Evolutionary conservation across 2,888 invertebrate species (phyloP).

Genomic region (Yponomeuta plumbellus): DNA sequence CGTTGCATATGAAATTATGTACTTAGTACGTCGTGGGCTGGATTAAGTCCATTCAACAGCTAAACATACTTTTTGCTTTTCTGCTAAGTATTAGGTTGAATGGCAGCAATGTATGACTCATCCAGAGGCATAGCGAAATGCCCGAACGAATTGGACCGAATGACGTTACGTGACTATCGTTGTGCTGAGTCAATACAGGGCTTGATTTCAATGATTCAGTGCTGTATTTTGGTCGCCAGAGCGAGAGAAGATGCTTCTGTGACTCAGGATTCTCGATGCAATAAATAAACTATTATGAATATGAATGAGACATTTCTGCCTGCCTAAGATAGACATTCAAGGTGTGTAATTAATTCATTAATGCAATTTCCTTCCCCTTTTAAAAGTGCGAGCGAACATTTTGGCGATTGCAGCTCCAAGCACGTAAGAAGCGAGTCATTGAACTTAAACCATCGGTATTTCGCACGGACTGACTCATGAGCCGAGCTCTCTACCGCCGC

Average conservation of each 20-base stretch:
- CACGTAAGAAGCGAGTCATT: slow-evolving; percentile 51
- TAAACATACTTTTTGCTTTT: neutral
- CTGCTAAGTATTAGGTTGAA: neutral
- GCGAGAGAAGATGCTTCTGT: neutral
- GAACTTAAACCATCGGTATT: slow-evolving; percentile 47
- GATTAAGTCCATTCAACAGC: slow-evolving; percentile 13
- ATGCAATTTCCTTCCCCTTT: neutral
- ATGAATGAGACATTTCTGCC: neutral
- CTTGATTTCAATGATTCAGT: slow-evolving; percentile 43
- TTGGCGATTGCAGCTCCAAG: slow-evolving; percentile 42
- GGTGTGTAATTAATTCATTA: slow-evolving; percentile 17
- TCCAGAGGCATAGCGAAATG: slow-evolving; percentile 35
- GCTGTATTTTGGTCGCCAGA: slow-evolving; percentile 15
- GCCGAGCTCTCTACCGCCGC: slow-evolving; percentile 16
- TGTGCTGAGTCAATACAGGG: slow-evolving; percentile 43
- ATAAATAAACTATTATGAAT: too few relatives aligned
- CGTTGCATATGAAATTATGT: slow-evolving; percentile 53
- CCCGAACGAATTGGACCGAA: slow-evolving; percentile 38
- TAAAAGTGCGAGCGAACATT: slow-evolving; percentile 39
- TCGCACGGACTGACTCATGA: slow-evolving; percentile 8
- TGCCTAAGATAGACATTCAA: neutral
- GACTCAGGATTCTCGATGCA: neutral
- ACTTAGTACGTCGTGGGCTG: slow-evolving; percentile 40
- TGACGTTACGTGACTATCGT: slow-evolving; percentile 59
- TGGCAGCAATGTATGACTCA: slow-evolving; percentile 37